Evolutionary conservation across 2,113 vertebrate species (phyloP).

Genomic region (Talpa occidentalis): DNA sequence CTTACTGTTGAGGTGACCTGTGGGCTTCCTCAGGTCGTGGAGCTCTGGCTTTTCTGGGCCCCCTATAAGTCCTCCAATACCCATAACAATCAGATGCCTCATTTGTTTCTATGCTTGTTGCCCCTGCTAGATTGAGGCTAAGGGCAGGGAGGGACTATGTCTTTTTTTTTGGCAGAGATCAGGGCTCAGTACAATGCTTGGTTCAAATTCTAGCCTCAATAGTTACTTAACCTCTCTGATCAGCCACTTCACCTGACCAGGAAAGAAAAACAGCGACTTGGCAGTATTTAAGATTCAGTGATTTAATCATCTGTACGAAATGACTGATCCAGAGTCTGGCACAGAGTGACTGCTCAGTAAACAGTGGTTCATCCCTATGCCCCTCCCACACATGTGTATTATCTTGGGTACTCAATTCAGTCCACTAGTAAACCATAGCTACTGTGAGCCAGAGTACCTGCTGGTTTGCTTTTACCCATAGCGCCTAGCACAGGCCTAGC

Average conservation of each 20-base stretch:
- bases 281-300: background rate
- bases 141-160: background rate
- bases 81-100: background rate
- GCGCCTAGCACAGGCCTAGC: background rate
- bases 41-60: background rate
- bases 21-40: background rate
- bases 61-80: background rate
- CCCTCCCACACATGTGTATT: accelerated
- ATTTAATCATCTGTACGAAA: background rate
- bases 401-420: background rate
- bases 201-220: background rate
- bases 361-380: accelerated
- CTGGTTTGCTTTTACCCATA: background rate
- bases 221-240: background rate
- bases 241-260: background rate
- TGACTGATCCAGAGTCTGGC: background rate
- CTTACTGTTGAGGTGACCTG: background rate
- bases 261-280: background rate
- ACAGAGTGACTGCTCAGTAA: background rate
- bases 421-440: background rate
- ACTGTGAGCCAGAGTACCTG: background rate
- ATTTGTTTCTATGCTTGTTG: background rate
- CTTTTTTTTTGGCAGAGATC: background rate
- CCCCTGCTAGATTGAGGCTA: background rate
- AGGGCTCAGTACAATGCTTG: background rate